A percentile compares a stretch with the other conserved stretches of the same genome.
phyloP scores from a whole-genome alignment of 2,113 vertebrate species.

The Tragelaphus imberbis region DNA sequence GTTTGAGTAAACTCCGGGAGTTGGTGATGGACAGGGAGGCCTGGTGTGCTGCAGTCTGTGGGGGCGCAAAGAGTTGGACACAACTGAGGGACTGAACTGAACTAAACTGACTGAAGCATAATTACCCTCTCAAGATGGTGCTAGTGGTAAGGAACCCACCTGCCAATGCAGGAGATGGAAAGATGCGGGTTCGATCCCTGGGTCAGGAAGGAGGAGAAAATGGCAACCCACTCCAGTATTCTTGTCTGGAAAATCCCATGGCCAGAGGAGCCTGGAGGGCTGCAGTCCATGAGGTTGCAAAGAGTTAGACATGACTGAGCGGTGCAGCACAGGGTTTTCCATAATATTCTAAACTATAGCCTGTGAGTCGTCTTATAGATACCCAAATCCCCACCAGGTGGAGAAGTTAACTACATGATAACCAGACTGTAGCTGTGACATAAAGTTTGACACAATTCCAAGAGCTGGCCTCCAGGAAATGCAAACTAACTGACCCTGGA shows the following conservation, averaged over 20 bases:
- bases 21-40: not conserved
- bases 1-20: not conserved
- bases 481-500: not conserved
- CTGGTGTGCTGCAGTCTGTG: fast-evolving
- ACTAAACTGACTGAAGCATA: no score
- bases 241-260: no score
- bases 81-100: no score
- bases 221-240: no score
- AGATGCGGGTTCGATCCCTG: no score
- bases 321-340: not conserved
- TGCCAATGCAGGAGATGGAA: no score
- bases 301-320: not conserved
- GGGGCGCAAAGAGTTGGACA: no score
- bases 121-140: no score
- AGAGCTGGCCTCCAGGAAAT: not conserved
- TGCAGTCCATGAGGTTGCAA: not conserved
- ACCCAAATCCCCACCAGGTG: not conserved
- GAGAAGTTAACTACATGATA: not conserved
- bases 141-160: no score
- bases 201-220: no score
- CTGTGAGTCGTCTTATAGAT: not conserved
- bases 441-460: fast-evolving
- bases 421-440: not conserved
- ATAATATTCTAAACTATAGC: not conserved
- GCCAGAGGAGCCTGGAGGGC: no score